Conservation (phyloP, 2,113 vertebrate genomes). For the Tiliqua scincoides region DNA sequence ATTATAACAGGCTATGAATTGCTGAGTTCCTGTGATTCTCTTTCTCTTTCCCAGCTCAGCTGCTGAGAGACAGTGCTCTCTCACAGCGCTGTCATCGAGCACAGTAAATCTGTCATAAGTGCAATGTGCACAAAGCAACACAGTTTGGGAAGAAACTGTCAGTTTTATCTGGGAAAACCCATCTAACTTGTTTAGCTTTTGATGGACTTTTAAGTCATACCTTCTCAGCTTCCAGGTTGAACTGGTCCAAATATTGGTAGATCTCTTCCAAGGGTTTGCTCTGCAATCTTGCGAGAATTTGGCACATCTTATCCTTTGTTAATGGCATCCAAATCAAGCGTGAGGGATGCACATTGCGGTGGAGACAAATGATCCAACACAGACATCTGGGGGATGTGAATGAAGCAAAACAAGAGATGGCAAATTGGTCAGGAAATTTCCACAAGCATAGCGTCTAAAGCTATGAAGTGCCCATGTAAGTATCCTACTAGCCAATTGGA, state of each 20-base stretch:
- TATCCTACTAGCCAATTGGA: no score
- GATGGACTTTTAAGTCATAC: neutral
- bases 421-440: neutral
- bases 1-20: neutral
- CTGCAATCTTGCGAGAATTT: constrained; percentile 37
- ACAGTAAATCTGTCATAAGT: neutral
- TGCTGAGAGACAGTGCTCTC: neutral
- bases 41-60: neutral
- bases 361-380: constrained; percentile 39
- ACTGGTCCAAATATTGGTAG: constrained; percentile 38
- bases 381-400: constrained; percentile 39
- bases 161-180: neutral
- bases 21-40: neutral
- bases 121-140: neutral
- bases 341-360: constrained; percentile 47
- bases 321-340: constrained; percentile 20
- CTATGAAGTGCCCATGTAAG: no score
- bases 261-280: constrained; percentile 6
- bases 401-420: neutral
- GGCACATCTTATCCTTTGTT: constrained; percentile 40
- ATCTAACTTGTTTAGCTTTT: neutral
- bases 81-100: neutral
- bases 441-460: no score
- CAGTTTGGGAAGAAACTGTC: neutral
- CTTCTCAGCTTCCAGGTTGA: constrained; percentile 29